Conservation (phyloP, 1,140 invertebrate species). For the Drosophila miranda region DNA sequence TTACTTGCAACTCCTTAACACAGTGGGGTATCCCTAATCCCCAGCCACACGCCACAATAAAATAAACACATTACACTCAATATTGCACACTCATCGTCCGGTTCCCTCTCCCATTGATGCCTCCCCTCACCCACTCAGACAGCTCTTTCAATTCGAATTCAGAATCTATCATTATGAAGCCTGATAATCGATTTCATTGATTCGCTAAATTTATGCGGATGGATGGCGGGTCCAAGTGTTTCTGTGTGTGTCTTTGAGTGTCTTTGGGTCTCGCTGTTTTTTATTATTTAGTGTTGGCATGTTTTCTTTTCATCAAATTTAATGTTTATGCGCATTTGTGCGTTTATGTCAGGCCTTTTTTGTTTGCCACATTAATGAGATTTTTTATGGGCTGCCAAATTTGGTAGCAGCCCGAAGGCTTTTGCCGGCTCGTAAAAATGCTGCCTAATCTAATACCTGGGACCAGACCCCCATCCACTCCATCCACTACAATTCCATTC, state of each 20-base stretch:
- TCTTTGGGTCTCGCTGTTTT: slow-evolving; percentile 1
- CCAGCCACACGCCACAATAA: not conserved
- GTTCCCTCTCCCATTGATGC: not conserved
- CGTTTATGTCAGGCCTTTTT: slow-evolving; percentile 52
- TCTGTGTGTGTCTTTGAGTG: slow-evolving; percentile 10
- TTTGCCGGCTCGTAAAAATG: slow-evolving; percentile 51
- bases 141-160: slow-evolving; percentile 27
- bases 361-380: slow-evolving; percentile 53
- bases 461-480: slow-evolving; percentile 9
- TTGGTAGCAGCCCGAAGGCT: slow-evolving; percentile 40
- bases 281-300: slow-evolving; percentile 20
- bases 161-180: slow-evolving; percentile 28
- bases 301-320: slow-evolving; percentile 50
- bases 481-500: not conserved
- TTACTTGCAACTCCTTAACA: not conserved
- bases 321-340: slow-evolving; percentile 50
- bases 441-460: slow-evolving; percentile 41
- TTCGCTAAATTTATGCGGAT: slow-evolving; percentile 34
- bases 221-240: too few relatives aligned
- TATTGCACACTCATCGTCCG: slow-evolving; percentile 36
- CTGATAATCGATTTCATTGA: slow-evolving; percentile 48
- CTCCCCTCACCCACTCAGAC: not conserved
- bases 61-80: not conserved
- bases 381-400: slow-evolving; percentile 46
- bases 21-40: slow-evolving; percentile 3